Evolutionary conservation across 2,888 invertebrate genomes (phyloP), one percentile per base, ranked within the genome.

Genomic region (Sycophila texana): DNA sequence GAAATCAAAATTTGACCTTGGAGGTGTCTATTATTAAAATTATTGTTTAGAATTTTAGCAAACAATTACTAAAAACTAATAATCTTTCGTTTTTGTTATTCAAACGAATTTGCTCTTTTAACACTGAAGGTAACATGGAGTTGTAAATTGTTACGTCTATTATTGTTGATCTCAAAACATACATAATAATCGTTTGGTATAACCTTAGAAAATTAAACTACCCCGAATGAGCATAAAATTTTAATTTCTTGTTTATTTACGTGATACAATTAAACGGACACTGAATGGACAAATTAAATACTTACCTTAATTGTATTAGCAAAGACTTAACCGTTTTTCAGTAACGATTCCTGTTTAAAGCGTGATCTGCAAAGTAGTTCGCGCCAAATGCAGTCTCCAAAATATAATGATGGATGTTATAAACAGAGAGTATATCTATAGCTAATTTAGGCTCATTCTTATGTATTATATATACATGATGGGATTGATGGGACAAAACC

Each of bases 1-100:
- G n/a, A 12, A 14, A 74, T 30, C 18, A 58, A 18, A n/a, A 67
- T 60, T 65, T 74, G 79, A 82, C 79, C 79, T 84, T 84, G 81
- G 77, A 57, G 76, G 60, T 51, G 58, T 65, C 4, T 58, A 75
- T 72, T 30, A 67, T 51, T 49, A 10, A 16, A 63, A 39, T 4
- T 57, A 49, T 26, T 3, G 5, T 49, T 70, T 74, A 66, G 81
- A 83, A 83, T 82, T 81, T 84, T 70, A 80, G 10, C 26, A 26
- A 51, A 1, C 39, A 18, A 51, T n/a, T 18, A 57, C 30, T 30
- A 39, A 4, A n/a, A 4, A 2, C 13, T 18, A 30, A 65, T n/a
- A n/a, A 22, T 39, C 47, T 16, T 57, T 47, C 0, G 1, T 7
- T 47, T 60, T 61, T 10, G 18, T n/a, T 14, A 14, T 16, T 18